Evolutionary conservation across 1,140 invertebrate genomes (phyloP).

Genomic region (Drosophila cardini): DNA sequence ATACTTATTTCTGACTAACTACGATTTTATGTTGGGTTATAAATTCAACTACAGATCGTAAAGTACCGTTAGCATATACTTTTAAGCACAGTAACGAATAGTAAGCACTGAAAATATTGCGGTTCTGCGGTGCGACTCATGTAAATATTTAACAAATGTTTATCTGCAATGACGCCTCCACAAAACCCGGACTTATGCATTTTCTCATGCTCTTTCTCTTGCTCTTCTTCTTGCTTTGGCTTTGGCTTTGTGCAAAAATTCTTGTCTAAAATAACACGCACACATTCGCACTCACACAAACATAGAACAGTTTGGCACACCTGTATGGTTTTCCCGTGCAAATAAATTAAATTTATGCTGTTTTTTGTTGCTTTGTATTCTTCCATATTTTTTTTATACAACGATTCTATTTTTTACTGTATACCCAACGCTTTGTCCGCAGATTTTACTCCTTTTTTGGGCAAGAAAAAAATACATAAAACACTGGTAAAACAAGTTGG

Average conservation of each 20-base stretch:
- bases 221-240: constrained; percentile 31
- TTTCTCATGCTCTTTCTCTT: too few relatives aligned
- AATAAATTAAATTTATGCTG: constrained; percentile 82
- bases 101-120: constrained; percentile 1
- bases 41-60: background rate
- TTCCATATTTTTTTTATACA: constrained; percentile 11
- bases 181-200: background rate
- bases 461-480: constrained; percentile 58
- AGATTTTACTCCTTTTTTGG: constrained; percentile 21
- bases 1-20: background rate
- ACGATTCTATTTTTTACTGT: constrained; percentile 13
- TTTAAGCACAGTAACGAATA: background rate
- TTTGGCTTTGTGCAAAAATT: constrained; percentile 55
- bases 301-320: constrained; percentile 46
- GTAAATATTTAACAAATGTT: constrained; percentile 75
- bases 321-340: constrained; percentile 55
- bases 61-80: background rate
- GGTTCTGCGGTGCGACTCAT: constrained; percentile 35
- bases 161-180: constrained; percentile 49
- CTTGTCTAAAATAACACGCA: constrained; percentile 46
- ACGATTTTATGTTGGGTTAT: background rate
- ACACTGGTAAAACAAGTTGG: constrained; percentile 46
- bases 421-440: constrained; percentile 15
- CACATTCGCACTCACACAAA: constrained; percentile 15
- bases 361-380: constrained; percentile 60